Conservation (phyloP, 2,113 vertebrate genomes). For the Crotalus helleri region DNA sequence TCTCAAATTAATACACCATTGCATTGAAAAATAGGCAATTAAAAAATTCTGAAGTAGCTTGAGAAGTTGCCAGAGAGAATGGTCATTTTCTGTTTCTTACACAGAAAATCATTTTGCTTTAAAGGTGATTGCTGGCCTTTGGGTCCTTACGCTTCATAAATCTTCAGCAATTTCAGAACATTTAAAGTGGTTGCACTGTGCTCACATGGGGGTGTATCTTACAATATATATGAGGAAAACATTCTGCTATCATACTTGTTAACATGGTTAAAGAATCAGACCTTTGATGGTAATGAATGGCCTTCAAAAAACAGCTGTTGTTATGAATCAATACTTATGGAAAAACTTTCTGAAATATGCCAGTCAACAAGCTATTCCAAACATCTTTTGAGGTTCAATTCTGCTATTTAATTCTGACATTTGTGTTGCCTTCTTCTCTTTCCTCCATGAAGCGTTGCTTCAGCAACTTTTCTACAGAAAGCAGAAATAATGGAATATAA, state of each 20-base stretch:
- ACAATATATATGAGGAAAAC: not conserved
- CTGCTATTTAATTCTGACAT: not conserved
- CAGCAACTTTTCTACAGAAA: not conserved
- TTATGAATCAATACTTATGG: not conserved
- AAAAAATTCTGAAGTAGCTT: not conserved
- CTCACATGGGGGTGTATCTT: not conserved
- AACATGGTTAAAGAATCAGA: not conserved
- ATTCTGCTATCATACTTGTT: not conserved
- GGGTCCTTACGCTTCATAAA: not conserved
- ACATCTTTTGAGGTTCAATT: not conserved
- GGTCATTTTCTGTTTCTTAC: not conserved
- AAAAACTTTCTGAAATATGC: not conserved
- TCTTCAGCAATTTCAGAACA: not conserved
- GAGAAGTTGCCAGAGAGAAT: not conserved
- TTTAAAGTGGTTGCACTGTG: not conserved
- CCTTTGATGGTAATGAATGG: not conserved
- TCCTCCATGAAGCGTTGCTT: not conserved
- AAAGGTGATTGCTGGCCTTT: not conserved
- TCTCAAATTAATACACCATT: slow-evolving; percentile 41
- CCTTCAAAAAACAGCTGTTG: not conserved
- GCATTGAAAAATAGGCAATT: slow-evolving; percentile 30
- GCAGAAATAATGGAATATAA: not conserved
- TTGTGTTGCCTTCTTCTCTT: not conserved
- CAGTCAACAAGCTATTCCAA: not conserved
- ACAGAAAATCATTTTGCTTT: not conserved